Conservation (phyloP, 2,888 invertebrate genomes). For the Saturnia pavonia region DNA sequence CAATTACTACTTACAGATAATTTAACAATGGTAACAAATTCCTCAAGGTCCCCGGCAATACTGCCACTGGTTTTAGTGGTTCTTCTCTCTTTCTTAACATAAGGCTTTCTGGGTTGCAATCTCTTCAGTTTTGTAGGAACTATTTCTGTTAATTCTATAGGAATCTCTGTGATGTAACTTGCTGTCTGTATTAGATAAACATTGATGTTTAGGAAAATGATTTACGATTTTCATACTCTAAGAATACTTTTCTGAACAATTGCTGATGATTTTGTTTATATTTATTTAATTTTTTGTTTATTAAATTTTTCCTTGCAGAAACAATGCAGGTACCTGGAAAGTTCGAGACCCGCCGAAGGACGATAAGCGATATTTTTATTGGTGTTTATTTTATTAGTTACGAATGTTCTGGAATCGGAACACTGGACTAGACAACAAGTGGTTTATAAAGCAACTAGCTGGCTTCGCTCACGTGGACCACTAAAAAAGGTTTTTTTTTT, state of each 20-base stretch:
- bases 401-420: too few species aligned
- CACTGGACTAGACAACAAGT: too few species aligned
- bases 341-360: too few species aligned
- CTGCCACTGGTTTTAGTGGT: slow-evolving; percentile 49
- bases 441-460: too few species aligned
- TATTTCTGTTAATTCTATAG: slow-evolving; percentile 7
- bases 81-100: slow-evolving; percentile 32
- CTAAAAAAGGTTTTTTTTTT: too few species aligned
- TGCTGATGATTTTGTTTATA: not conserved
- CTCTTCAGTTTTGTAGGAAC: not conserved
- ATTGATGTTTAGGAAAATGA: slow-evolving; percentile 35
- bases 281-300: too few species aligned
- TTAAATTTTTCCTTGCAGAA: too few species aligned
- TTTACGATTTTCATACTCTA: not conserved
- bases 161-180: slow-evolving; percentile 15
- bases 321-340: too few species aligned
- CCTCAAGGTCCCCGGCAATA: slow-evolving; percentile 45
- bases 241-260: too few species aligned
- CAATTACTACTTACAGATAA: slow-evolving; percentile 43
- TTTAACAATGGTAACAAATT: slow-evolving; percentile 52
- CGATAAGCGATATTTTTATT: too few species aligned
- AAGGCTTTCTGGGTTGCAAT: slow-evolving; percentile 17
- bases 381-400: too few species aligned
- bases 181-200: slow-evolving; percentile 24
- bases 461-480: too few species aligned